These are phyloP conservation scores for Murina feae DNA, from an alignment of 2,113 vertebrate species.

Conservation along the genomic window DNA sequence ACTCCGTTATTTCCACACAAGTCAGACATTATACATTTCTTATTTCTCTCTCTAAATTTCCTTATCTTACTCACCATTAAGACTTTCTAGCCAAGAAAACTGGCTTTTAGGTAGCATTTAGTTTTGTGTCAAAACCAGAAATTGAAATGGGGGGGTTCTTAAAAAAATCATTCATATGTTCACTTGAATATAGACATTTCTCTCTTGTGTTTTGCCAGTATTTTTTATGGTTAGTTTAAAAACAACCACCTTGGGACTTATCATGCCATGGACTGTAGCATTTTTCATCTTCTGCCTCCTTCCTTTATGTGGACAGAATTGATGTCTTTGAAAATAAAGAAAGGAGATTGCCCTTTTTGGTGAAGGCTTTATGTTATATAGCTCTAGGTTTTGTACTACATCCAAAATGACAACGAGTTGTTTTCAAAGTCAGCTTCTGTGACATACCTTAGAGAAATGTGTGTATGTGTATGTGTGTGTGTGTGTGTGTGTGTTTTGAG, in stretches of 20 bases:
- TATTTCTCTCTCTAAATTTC: neutral
- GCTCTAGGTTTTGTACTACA: neutral
- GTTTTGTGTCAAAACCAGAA: constrained; percentile 13
- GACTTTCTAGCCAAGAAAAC: constrained; percentile 1
- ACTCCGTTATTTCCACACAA: neutral
- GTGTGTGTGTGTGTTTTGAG: neutral
- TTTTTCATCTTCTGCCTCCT: neutral
- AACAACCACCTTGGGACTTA: neutral
- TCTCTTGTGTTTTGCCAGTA: neutral
- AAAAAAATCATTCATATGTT: neutral
- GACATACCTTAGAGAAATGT: neutral
- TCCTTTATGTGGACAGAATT: neutral
- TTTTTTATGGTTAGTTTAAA: constrained; percentile 41
- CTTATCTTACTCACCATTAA: neutral
- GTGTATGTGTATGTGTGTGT: neutral
- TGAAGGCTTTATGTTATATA: neutral
- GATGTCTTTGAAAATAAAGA: constrained; percentile 32
- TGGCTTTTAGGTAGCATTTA: neutral
- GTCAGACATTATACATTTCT: neutral
- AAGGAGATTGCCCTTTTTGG: neutral
- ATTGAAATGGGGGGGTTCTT: neutral
- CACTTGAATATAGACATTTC: neutral
- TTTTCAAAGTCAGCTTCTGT: neutral
- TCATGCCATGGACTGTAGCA: neutral
- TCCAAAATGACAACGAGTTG: neutral